These are phyloP conservation scores for Anthopleura sola DNA, from an alignment of 64 coral and sea anemone genomes.

Conservation along the genomic window DNA sequence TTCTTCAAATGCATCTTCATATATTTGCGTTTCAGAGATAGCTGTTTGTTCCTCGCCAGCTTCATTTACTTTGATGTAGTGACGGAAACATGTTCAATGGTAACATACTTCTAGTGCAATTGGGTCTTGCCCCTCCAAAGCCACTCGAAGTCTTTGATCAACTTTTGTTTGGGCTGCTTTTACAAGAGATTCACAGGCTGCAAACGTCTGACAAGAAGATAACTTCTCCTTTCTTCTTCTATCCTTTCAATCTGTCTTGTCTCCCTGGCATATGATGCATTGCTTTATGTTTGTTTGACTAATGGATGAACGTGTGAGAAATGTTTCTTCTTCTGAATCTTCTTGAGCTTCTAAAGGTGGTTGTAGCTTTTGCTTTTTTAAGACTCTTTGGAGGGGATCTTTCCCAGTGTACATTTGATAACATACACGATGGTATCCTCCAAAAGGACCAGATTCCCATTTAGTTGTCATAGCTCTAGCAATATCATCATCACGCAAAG, in stretches of 20 bases:
- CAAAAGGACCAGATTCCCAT: conserved; percentile 5
- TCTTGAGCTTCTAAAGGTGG: background rate
- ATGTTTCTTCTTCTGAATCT: background rate
- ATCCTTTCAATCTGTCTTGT: conserved; percentile 32
- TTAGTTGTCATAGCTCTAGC: background rate
- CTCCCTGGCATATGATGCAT: conserved; percentile 12
- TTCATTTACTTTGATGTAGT: background rate
- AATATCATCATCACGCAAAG: background rate
- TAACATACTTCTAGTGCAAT: conserved; percentile 9
- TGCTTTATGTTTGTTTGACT: conserved; percentile 11
- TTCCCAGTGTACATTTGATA: background rate
- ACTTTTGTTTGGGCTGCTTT: conserved; percentile 10
- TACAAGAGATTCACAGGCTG: background rate
- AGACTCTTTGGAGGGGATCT: background rate
- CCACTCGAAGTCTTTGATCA: background rate
- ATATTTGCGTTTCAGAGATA: background rate
- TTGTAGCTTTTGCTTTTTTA: conserved; percentile 3
- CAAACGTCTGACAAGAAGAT: background rate
- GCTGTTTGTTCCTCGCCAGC: background rate
- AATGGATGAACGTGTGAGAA: background rate
- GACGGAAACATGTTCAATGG: background rate
- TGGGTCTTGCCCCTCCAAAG: background rate
- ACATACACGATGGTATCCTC: background rate
- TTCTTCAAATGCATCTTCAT: background rate
- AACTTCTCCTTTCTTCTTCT: conserved; percentile 36